Evolutionary conservation across 2,797 vertebrate species (phyloP).

Genomic region (Bradypodion ventrale): DNA sequence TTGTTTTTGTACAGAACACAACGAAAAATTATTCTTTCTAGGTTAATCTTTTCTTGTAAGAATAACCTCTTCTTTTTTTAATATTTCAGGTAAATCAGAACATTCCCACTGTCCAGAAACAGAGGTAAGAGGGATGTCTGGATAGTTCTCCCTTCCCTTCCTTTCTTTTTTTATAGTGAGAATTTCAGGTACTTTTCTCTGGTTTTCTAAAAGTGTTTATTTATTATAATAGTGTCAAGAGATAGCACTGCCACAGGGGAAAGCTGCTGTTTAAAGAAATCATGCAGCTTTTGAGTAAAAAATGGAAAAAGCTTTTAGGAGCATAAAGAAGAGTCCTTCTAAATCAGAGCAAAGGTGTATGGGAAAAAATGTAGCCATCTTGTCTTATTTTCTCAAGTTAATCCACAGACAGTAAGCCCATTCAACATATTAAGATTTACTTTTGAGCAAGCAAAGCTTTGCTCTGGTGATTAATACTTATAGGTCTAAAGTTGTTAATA

Average conservation of each 20-base stretch:
- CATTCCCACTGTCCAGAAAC: slow-evolving; percentile 74
- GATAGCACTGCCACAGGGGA: no score
- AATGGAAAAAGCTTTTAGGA: no score
- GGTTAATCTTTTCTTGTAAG: slow-evolving; percentile 35
- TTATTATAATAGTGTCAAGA: no score
- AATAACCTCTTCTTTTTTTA: slow-evolving; percentile 49
- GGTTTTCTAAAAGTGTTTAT: not conserved
- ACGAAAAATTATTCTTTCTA: not conserved
- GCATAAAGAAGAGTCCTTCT: no score
- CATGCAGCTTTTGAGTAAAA: no score
- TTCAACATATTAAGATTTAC: not conserved
- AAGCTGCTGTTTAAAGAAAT: no score
- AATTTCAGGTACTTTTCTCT: not conserved
- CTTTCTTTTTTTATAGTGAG: not conserved
- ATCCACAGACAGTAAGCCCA: not conserved
- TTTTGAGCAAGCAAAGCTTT: not conserved
- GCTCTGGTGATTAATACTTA: not conserved
- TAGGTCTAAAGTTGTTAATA: not conserved
- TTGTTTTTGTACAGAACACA: not conserved
- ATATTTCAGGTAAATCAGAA: slow-evolving; percentile 71
- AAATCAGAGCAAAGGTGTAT: no score
- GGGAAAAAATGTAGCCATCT: not conserved
- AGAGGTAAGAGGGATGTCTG: slow-evolving; percentile 75
- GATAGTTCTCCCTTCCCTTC: not conserved
- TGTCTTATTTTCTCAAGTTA: not conserved